phyloP scores from a whole-genome alignment of 92 coral and sea anemone species.

The Zoanthus sociatus region DNA sequence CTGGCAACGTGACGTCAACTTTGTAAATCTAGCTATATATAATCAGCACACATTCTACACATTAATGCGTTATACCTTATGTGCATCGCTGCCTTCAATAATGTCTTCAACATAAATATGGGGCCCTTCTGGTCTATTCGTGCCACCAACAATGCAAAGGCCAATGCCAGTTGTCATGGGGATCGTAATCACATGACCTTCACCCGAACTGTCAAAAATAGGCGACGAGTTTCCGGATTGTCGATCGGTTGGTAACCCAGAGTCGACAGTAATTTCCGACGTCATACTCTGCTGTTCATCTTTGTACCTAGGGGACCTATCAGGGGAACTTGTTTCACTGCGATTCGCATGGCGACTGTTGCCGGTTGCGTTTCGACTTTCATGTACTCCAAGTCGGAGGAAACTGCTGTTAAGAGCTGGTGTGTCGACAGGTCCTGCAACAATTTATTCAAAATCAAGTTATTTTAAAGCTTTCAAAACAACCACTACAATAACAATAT shows the following conservation, averaged over 20 bases:
- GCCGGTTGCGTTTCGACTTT: constrained; percentile 39
- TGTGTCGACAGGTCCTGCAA: constrained; percentile 72
- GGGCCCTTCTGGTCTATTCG: constrained; percentile 95
- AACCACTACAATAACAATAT: no score
- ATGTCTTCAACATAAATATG: constrained; percentile 85
- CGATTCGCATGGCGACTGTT: constrained; percentile 70
- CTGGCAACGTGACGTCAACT: no score
- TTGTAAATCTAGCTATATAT: no score
- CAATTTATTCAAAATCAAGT: not conserved
- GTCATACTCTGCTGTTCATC: constrained; percentile 85
- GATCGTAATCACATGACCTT: constrained; percentile 79
- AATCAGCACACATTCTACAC: not conserved
- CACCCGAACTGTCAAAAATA: constrained; percentile 87
- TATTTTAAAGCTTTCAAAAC: no score
- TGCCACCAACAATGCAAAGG: constrained; percentile 92
- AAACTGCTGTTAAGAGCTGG: constrained; percentile 78
- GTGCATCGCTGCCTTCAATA: constrained; percentile 94
- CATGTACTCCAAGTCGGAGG: constrained; percentile 58
- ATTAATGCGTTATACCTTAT: constrained; percentile 58
- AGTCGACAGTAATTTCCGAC: constrained; percentile 90
- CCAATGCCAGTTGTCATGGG: constrained; percentile 86
- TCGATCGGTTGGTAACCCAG: constrained; percentile 94
- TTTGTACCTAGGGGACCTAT: constrained; percentile 68
- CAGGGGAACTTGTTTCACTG: constrained; percentile 34
- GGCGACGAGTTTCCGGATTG: constrained; percentile 90